phyloP scores from a whole-genome alignment of 2,797 vertebrate genomes.

The Etheostoma perlongum region DNA sequence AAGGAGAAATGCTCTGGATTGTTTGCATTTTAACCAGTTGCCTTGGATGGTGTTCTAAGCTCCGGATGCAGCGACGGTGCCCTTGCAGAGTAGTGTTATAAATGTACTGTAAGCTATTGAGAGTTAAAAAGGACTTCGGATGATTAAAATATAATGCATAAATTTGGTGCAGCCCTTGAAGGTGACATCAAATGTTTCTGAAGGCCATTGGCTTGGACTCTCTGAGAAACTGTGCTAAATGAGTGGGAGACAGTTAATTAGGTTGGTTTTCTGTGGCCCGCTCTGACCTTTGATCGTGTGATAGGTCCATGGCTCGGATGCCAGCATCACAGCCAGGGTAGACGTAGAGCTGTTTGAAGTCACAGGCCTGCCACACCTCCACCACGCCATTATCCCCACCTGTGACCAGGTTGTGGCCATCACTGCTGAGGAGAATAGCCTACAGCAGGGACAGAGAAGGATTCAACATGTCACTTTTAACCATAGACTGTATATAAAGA shows the following conservation, averaged over 20 bases:
- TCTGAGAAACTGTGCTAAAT: not conserved
- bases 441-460: conserved; percentile 55
- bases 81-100: no score
- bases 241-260: not conserved
- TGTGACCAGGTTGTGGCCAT: conserved; percentile 97
- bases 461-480: not conserved
- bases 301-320: conserved; percentile 96
- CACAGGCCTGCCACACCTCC: conserved; percentile 98
- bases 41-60: no score
- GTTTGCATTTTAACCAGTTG: no score
- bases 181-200: not conserved
- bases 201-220: not conserved
- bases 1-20: no score
- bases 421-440: conserved; percentile 96
- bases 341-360: conserved; percentile 98
- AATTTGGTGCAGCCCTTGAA: not conserved
- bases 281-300: conserved; percentile 97
- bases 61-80: no score
- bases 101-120: no score
- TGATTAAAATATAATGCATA: not conserved
- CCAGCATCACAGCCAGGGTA: conserved; percentile 98
- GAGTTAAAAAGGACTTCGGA: no score
- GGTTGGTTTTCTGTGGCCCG: not conserved
- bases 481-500: no score
- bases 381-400: conserved; percentile 97